These are phyloP conservation scores for Equus przewalskii DNA, from an alignment of 2,113 vertebrate genomes.

Conservation along the genomic window DNA sequence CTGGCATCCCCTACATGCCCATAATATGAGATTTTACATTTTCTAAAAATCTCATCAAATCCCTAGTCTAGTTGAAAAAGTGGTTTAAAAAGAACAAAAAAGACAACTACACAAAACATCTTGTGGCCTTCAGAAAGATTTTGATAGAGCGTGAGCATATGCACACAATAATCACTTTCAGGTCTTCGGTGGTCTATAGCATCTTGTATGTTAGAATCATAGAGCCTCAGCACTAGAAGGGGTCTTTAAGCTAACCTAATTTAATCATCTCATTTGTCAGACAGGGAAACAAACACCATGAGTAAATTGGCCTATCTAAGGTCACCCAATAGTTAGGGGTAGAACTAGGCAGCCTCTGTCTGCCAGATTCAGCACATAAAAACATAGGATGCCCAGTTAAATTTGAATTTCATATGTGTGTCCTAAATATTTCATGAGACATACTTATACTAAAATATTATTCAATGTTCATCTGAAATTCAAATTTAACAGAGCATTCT, in stretches of 20 bases:
- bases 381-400: neutral
- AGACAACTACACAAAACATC: neutral
- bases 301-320: neutral
- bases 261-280: neutral
- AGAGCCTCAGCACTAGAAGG: neutral
- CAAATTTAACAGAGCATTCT: neutral
- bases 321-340: neutral
- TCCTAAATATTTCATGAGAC: neutral
- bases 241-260: neutral
- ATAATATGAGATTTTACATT: neutral
- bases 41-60: neutral
- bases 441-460: neutral
- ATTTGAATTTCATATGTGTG: neutral
- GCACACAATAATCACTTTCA: neutral
- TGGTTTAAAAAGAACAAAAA: neutral
- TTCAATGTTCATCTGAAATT: neutral
- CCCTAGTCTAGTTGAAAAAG: neutral
- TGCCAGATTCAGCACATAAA: neutral
- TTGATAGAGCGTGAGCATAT: neutral
- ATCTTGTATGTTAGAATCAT: neutral
- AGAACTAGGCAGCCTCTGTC: neutral
- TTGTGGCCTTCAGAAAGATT: neutral
- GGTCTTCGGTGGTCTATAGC: neutral
- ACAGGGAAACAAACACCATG: neutral
- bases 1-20: neutral